phyloP scores from a whole-genome alignment of 2,888 invertebrate genomes.

The Nemapogon koenigi region DNA sequence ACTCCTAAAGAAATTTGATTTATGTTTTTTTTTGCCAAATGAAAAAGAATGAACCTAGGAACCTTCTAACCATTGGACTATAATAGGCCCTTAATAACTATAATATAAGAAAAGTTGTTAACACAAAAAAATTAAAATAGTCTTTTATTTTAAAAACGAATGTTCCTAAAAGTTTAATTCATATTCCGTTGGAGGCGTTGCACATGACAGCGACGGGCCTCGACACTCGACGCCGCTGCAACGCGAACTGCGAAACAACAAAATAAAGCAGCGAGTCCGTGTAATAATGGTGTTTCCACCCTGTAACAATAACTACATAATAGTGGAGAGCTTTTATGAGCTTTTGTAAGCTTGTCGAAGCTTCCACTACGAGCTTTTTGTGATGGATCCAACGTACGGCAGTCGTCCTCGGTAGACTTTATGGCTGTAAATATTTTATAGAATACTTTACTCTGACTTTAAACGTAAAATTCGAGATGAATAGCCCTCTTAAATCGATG shows the following conservation, averaged over 20 bases:
- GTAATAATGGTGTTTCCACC: constrained; percentile 65
- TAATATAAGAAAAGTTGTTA: too few relatives aligned
- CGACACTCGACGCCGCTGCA: constrained; percentile 27
- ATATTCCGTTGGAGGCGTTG: too few relatives aligned
- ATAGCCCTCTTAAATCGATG: constrained; percentile 29
- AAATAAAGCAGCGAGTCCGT: constrained; percentile 48
- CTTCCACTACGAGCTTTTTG: constrained; percentile 57
- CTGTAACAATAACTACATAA: constrained; percentile 65
- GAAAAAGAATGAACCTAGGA: too few relatives aligned
- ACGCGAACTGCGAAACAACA: constrained; percentile 53
- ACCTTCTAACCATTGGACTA: too few relatives aligned
- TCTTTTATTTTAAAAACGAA: too few relatives aligned
- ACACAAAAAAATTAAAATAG: too few relatives aligned
- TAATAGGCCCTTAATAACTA: too few relatives aligned
- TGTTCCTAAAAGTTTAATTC: too few relatives aligned
- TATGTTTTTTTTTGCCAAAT: too few relatives aligned
- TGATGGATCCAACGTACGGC: constrained; percentile 42
- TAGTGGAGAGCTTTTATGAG: constrained; percentile 63
- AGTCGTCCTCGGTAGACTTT: constrained; percentile 28
- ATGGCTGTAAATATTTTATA: constrained; percentile 49
- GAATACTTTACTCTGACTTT: constrained; percentile 44
- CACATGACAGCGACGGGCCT: constrained; percentile 18
- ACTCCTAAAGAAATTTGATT: too few relatives aligned
- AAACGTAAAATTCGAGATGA: constrained; percentile 23
- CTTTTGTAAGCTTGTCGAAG: constrained; percentile 61